phyloP scores from a whole-genome alignment of 2,113 vertebrate species.

The Scolopax mira region DNA sequence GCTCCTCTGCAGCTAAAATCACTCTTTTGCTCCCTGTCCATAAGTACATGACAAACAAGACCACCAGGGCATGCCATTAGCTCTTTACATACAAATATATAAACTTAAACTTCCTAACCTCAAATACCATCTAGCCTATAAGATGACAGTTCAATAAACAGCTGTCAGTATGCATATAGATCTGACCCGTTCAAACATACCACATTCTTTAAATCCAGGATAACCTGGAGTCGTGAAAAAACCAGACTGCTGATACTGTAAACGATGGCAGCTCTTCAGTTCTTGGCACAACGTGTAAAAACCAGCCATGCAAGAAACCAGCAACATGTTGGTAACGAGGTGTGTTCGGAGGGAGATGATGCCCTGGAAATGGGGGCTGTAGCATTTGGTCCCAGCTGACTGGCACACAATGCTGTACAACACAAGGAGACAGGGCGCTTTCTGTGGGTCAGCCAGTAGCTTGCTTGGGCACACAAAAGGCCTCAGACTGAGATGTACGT shows the following conservation, averaged over 20 bases:
- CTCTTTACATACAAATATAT: not conserved
- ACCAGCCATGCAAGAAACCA: not conserved
- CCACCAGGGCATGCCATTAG: not conserved
- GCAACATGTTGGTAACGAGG: not conserved
- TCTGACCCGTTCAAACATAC: not conserved
- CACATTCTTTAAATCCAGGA: not conserved
- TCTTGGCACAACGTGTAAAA: not conserved
- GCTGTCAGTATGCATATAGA: not conserved
- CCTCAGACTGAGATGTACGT: not conserved
- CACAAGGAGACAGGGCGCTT: not conserved
- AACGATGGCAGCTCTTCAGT: not conserved
- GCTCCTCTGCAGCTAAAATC: not conserved
- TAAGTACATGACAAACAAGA: not conserved
- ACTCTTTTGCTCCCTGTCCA: not conserved
- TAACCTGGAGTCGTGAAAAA: not conserved
- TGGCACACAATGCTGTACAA: rapidly evolving
- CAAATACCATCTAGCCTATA: not conserved
- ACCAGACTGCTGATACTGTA: not conserved
- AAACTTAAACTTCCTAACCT: not conserved
- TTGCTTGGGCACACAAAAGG: not conserved
- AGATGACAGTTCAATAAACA: not conserved
- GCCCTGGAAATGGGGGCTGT: not conserved
- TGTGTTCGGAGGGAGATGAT: not conserved
- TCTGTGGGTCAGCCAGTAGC: not conserved
- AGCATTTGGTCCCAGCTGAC: not conserved